Conservation (phyloP, 2,888 invertebrate genomes). For the Luffia ferchaultella region DNA sequence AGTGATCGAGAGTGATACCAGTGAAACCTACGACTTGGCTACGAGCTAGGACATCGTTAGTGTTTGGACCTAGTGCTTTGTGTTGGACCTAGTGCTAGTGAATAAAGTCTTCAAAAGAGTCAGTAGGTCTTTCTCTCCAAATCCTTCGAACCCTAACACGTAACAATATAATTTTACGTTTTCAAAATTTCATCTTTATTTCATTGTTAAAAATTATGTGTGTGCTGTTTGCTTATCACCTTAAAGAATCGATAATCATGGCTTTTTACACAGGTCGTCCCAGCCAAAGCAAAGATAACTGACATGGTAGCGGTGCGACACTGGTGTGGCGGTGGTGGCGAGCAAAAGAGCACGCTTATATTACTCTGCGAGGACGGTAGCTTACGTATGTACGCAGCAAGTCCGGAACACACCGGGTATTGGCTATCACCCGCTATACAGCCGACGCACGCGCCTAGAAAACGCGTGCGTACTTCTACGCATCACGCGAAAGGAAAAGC, state of each 20-base stretch:
- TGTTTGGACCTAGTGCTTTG: no score
- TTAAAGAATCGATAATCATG: not conserved
- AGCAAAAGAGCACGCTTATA: slow-evolving; percentile 89
- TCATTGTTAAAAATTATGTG: no score
- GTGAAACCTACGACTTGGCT: no score
- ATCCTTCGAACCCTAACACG: no score
- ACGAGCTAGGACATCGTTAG: no score
- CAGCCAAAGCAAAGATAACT: slow-evolving; percentile 94
- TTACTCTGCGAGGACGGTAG: slow-evolving; percentile 96
- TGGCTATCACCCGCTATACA: slow-evolving; percentile 70
- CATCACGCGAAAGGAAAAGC: slow-evolving; percentile 41
- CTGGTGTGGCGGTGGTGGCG: slow-evolving; percentile 78
- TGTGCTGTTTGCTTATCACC: no score
- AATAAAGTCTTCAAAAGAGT: no score
- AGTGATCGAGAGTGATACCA: no score
- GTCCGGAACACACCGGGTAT: slow-evolving; percentile 79
- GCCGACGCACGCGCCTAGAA: slow-evolving; percentile 46
- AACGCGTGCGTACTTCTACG: slow-evolving; percentile 30
- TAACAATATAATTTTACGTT: no score
- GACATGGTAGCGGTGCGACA: slow-evolving; percentile 97
- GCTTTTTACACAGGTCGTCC: slow-evolving; percentile 56
- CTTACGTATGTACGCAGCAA: slow-evolving; percentile 91
- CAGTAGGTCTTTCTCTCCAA: no score
- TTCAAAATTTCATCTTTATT: no score
- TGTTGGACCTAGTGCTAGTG: no score